Percentiles rank a stretch among this genome's conserved stretches.
Conservation (phyloP, 2,888 invertebrate genomes). For the Aphidius colemani region DNA sequence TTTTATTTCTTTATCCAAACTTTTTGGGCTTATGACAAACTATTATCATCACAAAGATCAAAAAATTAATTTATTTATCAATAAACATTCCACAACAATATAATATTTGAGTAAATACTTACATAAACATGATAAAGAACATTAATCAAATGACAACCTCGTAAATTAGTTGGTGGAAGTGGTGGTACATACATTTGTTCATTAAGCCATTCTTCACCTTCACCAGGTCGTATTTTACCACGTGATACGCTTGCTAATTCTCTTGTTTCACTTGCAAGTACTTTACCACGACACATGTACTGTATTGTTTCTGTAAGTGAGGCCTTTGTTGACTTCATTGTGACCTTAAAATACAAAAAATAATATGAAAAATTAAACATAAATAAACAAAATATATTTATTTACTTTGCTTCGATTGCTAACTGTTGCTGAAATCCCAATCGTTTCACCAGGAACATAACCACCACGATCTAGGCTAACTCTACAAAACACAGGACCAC, state of each 20-base stretch:
- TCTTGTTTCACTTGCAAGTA: conserved; percentile 84
- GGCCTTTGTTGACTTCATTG: conserved; percentile 83
- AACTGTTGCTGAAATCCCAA: conserved; percentile 83
- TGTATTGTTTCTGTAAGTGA: conserved; percentile 89
- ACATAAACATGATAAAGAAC: conserved; percentile 93
- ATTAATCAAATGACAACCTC: conserved; percentile 91
- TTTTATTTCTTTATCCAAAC: conserved; percentile 88
- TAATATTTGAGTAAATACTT: conserved; percentile 59
- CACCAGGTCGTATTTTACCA: conserved; percentile 82
- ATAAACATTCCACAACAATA: too few species aligned
- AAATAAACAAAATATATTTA: neutral
- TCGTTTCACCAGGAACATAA: conserved; percentile 93
- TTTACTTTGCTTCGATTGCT: conserved; percentile 80
- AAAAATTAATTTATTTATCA: neutral
- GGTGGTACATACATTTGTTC: conserved; percentile 92
- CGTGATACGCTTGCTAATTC: conserved; percentile 79
- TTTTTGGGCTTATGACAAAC: conserved; percentile 91
- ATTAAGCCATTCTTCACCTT: conserved; percentile 82
- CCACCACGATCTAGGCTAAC: conserved; percentile 89
- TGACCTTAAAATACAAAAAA: conserved; percentile 51
- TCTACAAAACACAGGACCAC: conserved; percentile 84
- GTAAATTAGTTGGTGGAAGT: conserved; percentile 89
- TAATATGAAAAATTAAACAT: neutral
- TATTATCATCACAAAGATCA: conserved; percentile 49
- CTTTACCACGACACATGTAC: conserved; percentile 84